Conservation (phyloP, 2,888 invertebrate species). For the Merodon equestris region DNA sequence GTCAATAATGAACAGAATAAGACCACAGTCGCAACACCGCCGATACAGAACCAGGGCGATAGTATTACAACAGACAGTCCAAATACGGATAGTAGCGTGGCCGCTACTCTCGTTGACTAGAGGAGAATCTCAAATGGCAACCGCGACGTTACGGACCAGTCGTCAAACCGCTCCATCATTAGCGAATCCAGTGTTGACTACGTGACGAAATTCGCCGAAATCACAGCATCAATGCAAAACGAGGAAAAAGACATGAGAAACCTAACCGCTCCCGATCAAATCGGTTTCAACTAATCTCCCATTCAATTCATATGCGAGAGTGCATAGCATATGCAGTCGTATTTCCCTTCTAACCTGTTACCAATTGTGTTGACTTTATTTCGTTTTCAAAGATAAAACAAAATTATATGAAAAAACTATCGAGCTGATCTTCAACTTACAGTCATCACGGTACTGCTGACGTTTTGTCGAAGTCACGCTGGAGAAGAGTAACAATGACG, state of each 20-base stretch:
- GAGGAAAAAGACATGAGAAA: slow-evolving; percentile 75
- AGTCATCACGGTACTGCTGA: too few relatives aligned
- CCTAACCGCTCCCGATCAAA: slow-evolving; percentile 32
- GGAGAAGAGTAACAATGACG: too few relatives aligned
- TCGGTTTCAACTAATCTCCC: slow-evolving; percentile 46
- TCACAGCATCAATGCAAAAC: slow-evolving; percentile 83
- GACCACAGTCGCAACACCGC: not conserved
- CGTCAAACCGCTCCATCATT: slow-evolving; percentile 89
- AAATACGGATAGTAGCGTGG: not conserved
- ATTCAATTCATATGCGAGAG: slow-evolving; percentile 4
- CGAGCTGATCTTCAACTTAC: too few relatives aligned
- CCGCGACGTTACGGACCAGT: slow-evolving; percentile 83
- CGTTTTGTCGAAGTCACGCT: too few relatives aligned
- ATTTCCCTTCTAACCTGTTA: too few relatives aligned
- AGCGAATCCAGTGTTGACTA: slow-evolving; percentile 94
- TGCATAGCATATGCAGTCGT: too few relatives aligned
- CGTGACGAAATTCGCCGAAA: slow-evolving; percentile 93
- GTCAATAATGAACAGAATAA: slow-evolving; percentile 9
- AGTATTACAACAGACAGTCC: slow-evolving; percentile 40
- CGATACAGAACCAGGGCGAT: slow-evolving; percentile 8
- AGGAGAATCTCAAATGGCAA: slow-evolving; percentile 82
- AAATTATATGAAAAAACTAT: too few relatives aligned
- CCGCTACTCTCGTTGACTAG: slow-evolving; percentile 75
- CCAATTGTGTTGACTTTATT: too few relatives aligned
- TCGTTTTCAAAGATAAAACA: too few relatives aligned